These are phyloP conservation scores for Trissonchulus latispiculum DNA, from an alignment of 2,888 invertebrate species.

Conservation along the genomic window DNA sequence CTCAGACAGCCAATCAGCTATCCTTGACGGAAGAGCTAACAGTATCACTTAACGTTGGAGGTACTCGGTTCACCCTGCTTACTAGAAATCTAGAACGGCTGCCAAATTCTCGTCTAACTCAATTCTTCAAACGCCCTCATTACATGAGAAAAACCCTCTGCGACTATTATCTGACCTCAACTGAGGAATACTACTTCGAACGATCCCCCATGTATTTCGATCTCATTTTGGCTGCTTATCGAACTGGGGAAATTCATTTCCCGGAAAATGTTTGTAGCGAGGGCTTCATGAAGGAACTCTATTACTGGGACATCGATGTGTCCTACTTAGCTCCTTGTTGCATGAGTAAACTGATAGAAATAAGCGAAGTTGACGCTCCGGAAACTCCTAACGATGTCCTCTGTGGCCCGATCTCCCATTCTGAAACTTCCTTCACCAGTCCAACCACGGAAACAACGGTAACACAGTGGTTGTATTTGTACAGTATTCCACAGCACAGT, in stretches of 20 bases:
- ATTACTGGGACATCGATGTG: constrained; percentile 41
- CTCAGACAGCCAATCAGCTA: too few relatives aligned
- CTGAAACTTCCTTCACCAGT: neutral
- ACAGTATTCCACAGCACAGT: too few relatives aligned
- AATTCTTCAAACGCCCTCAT: constrained; percentile 19
- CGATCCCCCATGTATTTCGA: constrained; percentile 34
- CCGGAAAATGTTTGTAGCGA: constrained; percentile 48
- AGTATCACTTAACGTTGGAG: neutral
- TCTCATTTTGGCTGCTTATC: constrained; percentile 36
- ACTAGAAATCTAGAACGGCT: neutral
- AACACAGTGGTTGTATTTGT: neutral
- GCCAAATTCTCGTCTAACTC: neutral
- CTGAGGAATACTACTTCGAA: constrained; percentile 38
- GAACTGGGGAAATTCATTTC: constrained; percentile 43
- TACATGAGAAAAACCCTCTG: constrained; percentile 23
- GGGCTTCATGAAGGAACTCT: constrained; percentile 47
- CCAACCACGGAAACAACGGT: neutral
- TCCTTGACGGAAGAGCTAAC: too few relatives aligned
- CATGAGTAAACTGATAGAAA: neutral
- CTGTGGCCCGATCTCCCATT: too few relatives aligned
- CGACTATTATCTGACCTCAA: constrained; percentile 33
- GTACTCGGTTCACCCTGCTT: neutral
- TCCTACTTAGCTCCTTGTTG: constrained; percentile 24
- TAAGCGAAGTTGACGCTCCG: neutral
- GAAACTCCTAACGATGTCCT: too few relatives aligned